phyloP scores from a whole-genome alignment of 2,888 invertebrate species.

The Slavum lentiscoides region DNA sequence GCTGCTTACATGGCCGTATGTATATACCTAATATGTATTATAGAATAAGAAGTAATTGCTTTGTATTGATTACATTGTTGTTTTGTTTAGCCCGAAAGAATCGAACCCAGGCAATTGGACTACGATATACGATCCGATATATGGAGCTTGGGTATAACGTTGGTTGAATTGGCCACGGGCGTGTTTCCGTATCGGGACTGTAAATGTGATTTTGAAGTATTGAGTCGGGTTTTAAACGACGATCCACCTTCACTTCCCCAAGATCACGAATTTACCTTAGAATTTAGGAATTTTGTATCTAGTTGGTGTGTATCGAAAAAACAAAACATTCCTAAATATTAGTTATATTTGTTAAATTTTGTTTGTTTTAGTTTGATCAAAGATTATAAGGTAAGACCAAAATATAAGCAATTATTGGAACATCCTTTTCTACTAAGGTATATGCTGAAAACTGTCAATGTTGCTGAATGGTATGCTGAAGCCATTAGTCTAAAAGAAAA shows the following conservation, averaged over 20 bases:
- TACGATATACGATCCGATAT: slow-evolving; percentile 99
- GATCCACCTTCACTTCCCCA: slow-evolving; percentile 84
- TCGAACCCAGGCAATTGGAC: slow-evolving; percentile 91
- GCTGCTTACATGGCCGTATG: slow-evolving; percentile 99
- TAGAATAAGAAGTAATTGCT: neutral
- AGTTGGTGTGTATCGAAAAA: slow-evolving; percentile 72
- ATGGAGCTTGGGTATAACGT: slow-evolving; percentile 96
- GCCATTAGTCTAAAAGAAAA: slow-evolving; percentile 33
- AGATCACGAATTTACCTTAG: slow-evolving; percentile 75
- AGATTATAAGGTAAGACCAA: slow-evolving; percentile 89
- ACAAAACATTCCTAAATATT: neutral
- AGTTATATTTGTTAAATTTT: neutral
- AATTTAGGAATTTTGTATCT: slow-evolving; percentile 88
- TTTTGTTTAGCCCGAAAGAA: slow-evolving; percentile 82
- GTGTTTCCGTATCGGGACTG: slow-evolving; percentile 93
- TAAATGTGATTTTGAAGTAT: slow-evolving; percentile 96
- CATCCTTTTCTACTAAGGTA: slow-evolving; percentile 86
- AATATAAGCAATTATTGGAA: slow-evolving; percentile 87
- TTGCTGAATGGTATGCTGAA: slow-evolving; percentile 80
- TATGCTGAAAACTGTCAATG: slow-evolving; percentile 71
- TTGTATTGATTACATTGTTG: slow-evolving; percentile 9
- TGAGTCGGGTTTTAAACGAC: slow-evolving; percentile 86
- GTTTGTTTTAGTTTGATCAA: slow-evolving; percentile 76
- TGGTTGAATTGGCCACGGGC: slow-evolving; percentile 95
- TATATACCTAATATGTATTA: slow-evolving; percentile 56